These are phyloP conservation scores for Agrotis ipsilon DNA, from an alignment of 2,888 invertebrate genomes.

Conservation along the genomic window DNA sequence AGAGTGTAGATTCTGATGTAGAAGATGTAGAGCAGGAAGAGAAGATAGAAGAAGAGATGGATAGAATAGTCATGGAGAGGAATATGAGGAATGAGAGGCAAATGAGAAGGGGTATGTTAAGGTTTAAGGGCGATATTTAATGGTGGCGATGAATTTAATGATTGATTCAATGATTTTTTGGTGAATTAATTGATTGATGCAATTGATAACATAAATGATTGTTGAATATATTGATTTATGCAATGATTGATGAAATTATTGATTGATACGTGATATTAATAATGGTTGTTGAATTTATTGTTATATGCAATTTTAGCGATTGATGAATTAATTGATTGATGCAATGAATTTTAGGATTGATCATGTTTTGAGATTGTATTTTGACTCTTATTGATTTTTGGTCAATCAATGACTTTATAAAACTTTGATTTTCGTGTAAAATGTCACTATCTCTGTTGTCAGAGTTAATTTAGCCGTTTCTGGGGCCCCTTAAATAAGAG, in stretches of 20 bases:
- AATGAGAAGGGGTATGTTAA: constrained; percentile 76
- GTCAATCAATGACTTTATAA: not conserved
- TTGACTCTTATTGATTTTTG: constrained; percentile 17
- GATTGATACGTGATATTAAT: not conserved
- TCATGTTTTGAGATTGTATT: not conserved
- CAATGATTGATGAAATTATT: constrained; percentile 46
- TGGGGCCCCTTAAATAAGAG: too few species aligned
- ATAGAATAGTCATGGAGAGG: constrained; percentile 79
- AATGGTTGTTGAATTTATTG: constrained; percentile 36
- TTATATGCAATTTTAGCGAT: constrained; percentile 1
- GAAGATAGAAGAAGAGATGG: constrained; percentile 63
- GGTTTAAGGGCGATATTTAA: constrained; percentile 74
- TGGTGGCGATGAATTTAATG: constrained; percentile 45
- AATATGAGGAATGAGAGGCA: constrained; percentile 74
- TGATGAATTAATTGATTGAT: constrained; percentile 44
- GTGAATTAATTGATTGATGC: not conserved
- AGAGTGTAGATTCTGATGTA: constrained; percentile 49
- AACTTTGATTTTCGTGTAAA: too few species aligned
- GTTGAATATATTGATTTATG: not conserved
- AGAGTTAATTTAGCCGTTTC: too few species aligned
- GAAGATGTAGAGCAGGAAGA: constrained; percentile 40
- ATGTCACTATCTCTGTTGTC: too few species aligned
- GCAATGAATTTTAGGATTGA: not conserved
- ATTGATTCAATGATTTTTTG: constrained; percentile 3
- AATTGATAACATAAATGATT: not conserved